Evolutionary conservation across 2,113 vertebrate genomes (phyloP).

Genomic region (Puffinus mauretanicus): DNA sequence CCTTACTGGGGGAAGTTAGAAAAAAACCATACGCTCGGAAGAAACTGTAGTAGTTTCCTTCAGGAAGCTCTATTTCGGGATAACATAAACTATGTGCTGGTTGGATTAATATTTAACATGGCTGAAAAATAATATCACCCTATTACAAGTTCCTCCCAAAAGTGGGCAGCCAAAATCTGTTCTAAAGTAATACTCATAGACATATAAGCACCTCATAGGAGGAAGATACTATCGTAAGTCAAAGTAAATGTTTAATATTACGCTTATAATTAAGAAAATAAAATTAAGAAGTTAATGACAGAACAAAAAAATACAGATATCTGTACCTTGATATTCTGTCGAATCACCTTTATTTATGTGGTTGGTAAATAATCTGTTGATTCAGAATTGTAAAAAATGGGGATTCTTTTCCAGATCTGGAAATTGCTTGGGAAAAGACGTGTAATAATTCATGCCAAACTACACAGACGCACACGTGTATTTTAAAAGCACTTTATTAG

Average conservation of each 20-base stretch:
- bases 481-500: not conserved
- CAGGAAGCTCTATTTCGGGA: slow-evolving; percentile 31
- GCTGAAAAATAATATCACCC: not conserved
- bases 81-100: not conserved
- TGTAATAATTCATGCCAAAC: not conserved
- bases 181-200: not conserved
- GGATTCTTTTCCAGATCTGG: not conserved
- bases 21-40: not conserved
- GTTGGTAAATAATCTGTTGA: not conserved
- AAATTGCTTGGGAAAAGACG: not conserved
- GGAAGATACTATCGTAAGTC: not conserved
- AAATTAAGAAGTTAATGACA: not conserved
- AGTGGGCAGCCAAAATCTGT: not conserved
- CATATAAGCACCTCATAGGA: not conserved
- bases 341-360: not conserved
- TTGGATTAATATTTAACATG: slow-evolving; percentile 52
- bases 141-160: not conserved
- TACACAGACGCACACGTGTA: not conserved
- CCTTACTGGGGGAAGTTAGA: not conserved
- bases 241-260: not conserved
- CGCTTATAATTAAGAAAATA: not conserved
- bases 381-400: not conserved
- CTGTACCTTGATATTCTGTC: not conserved
- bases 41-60: not conserved
- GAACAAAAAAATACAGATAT: not conserved